These are phyloP conservation scores for Raphicerus campestris DNA, from an alignment of 2,113 vertebrate species.

Conservation along the genomic window DNA sequence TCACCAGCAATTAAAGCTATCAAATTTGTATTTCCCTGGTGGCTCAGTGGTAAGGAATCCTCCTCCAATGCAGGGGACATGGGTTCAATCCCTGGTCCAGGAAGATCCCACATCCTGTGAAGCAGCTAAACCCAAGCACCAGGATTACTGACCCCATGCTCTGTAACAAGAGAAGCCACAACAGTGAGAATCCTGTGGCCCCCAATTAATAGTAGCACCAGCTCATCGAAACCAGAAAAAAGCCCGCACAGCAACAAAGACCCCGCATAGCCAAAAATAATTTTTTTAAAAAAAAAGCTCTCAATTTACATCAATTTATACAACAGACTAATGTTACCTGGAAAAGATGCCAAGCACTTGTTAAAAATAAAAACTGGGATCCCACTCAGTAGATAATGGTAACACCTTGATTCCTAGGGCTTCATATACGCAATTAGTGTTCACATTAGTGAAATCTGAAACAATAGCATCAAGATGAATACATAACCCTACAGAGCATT, in stretches of 20 bases:
- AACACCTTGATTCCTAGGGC: neutral
- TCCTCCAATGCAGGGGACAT: neutral
- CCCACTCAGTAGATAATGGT: neutral
- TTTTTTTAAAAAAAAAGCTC: neutral
- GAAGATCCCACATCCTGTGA: neutral
- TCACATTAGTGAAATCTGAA: neutral
- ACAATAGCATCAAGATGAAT: neutral
- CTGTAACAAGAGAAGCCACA: neutral
- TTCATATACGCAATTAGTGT: conserved; percentile 25
- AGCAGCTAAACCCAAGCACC: neutral
- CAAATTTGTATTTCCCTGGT: neutral
- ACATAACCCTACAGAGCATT: conserved; percentile 12
- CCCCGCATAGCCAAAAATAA: neutral
- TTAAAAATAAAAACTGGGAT: neutral
- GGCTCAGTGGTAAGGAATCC: neutral
- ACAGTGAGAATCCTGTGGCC: neutral
- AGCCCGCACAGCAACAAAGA: neutral
- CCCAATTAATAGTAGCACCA: neutral
- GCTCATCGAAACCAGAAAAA: neutral
- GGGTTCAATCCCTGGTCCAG: neutral
- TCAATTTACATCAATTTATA: neutral
- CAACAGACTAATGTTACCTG: conserved; percentile 5
- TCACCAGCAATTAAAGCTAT: neutral
- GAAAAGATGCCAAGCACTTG: neutral
- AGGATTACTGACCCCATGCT: neutral